Percentiles rank a stretch among this genome's conserved stretches.
These are phyloP conservation scores for Ectropis grisescens DNA, from an alignment of 1,140 invertebrate species.

Conservation along the genomic window DNA sequence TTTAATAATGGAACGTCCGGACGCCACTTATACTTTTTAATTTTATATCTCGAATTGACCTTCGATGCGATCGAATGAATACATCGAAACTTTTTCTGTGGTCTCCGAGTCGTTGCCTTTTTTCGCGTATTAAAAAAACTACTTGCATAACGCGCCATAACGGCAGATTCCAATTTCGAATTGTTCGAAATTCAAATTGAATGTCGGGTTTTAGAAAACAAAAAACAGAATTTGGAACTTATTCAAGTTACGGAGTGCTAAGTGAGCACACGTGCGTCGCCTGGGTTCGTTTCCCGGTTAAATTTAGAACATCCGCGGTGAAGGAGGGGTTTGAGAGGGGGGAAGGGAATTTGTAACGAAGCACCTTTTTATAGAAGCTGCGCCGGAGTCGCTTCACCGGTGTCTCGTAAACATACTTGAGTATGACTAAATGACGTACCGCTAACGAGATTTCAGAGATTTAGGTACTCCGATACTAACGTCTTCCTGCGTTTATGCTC, in stretches of 20 bases:
- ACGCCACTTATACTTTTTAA: slow-evolving; percentile 65
- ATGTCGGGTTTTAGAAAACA: slow-evolving; percentile 15
- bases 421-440: slow-evolving; percentile 31
- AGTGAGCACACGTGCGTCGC: slow-evolving; percentile 54
- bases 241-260: slow-evolving; percentile 48
- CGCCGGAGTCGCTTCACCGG: slow-evolving; percentile 24
- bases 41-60: slow-evolving; percentile 59
- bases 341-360: slow-evolving; percentile 44
- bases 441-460: slow-evolving; percentile 21
- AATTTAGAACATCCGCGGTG: slow-evolving; percentile 36
- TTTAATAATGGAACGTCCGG: slow-evolving; percentile 54
- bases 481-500: no score
- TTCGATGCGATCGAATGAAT: slow-evolving; percentile 55
- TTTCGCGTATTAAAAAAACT: slow-evolving; percentile 17
- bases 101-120: slow-evolving; percentile 18
- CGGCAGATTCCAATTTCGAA: slow-evolving; percentile 10
- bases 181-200: slow-evolving; percentile 11
- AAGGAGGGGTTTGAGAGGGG: slow-evolving; percentile 16
- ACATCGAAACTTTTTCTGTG: slow-evolving; percentile 39
- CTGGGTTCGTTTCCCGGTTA: slow-evolving; percentile 51
- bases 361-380: slow-evolving; percentile 60
- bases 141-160: slow-evolving; percentile 21
- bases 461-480: no score
- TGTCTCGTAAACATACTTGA: slow-evolving; percentile 38
- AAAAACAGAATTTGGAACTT: slow-evolving; percentile 28